Evolutionary conservation across 2,797 vertebrate species (phyloP), one percentile per base, ranked within the genome.

Genomic region (Pelodytes ibericus): DNA sequence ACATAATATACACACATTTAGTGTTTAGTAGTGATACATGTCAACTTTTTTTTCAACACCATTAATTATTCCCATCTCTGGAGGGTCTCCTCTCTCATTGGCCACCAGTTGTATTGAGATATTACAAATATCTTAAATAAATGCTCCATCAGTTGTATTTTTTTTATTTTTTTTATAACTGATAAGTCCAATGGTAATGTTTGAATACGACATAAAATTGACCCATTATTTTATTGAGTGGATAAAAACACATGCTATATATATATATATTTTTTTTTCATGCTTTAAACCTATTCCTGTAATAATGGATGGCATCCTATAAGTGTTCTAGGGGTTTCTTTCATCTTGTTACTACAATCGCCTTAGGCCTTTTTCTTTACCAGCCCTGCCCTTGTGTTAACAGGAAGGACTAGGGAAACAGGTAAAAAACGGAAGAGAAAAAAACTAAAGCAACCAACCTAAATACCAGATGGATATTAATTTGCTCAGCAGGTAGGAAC

Each of bases 341-440:
- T 8, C n/a, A 84, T 83, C 81, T 81, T 47, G 44, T 84, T 74
- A 81, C 75, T 83, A 81, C 82, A 31, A n/a, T 83, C 86, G 83
- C 85, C 81, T 82, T 67, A 68, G 88, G 88, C 85, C 86, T 81
- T 76, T 72, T 36, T 36, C 13, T 44, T 90, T 81, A 91, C 86
- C 83, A 83, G 84, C 84, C 88, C 87, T 90, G 82, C 90, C 90
- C 89, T 94, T 96, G 91, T 95, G 91, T 94, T 95, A 94, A 95
- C 95, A 98, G 96, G 96, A 94, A 95, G 92, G 82, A 94, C 87
- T 94, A 96, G 93, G 94, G 93, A 93, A 92, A 95, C 94, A 93
- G 94, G 92, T 96, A 98, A 92, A 95, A 97, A 96, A 93, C 91
- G 95, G 95, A 97, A 95, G 94, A 91, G 92, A 91, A 98, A 96